Evolutionary conservation across 2,888 invertebrate genomes (phyloP).

Genomic region (Macrophya annulata): DNA sequence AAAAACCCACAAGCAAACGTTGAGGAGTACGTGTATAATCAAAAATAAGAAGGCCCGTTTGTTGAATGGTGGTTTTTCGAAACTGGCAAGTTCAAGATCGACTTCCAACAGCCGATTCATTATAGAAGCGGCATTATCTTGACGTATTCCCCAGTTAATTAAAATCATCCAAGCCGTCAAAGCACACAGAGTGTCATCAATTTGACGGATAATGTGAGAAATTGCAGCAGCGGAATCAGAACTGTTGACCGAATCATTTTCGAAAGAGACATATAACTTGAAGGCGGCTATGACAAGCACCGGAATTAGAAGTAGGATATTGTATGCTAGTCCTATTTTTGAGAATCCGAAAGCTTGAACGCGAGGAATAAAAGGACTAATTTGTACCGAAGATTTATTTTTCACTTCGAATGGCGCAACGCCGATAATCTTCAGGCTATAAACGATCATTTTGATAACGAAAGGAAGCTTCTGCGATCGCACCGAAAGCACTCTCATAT

Average conservation of each 20-base stretch:
- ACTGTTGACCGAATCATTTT: neutral
- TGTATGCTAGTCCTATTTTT: neutral
- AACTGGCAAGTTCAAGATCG: neutral
- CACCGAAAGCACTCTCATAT: neutral
- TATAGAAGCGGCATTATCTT: neutral
- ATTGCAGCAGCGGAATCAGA: neutral
- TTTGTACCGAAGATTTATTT: neutral
- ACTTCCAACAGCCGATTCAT: neutral
- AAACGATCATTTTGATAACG: neutral
- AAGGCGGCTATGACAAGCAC: neutral
- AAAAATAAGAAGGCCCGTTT: neutral
- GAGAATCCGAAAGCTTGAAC: neutral
- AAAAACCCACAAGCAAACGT: neutral
- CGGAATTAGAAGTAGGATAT: neutral
- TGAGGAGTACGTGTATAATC: neutral
- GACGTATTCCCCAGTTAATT: neutral
- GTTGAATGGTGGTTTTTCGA: slow-evolving; percentile 11
- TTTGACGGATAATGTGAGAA: neutral
- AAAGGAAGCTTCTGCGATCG: neutral
- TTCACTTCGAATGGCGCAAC: neutral
- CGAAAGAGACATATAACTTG: neutral
- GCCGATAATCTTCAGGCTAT: neutral
- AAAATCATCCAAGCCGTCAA: neutral
- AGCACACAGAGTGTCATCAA: neutral
- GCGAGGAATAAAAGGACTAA: neutral